phyloP scores from a whole-genome alignment of 2,888 invertebrate species.

The Pomacea canaliculata region DNA sequence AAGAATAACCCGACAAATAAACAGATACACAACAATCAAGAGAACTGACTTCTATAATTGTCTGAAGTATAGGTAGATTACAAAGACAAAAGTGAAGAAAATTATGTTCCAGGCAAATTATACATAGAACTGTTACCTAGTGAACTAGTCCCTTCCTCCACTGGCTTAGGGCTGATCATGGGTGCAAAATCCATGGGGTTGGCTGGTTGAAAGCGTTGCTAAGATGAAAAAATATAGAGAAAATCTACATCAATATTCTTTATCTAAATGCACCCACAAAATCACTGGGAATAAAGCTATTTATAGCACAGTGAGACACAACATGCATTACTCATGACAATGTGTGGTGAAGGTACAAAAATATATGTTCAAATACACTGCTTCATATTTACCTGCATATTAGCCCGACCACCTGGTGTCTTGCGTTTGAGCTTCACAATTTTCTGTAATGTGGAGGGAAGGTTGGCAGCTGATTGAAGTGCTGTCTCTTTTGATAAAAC shows the following conservation, averaged over 20 bases:
- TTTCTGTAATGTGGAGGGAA: conserved; percentile 38
- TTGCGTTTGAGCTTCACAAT: conserved; percentile 44
- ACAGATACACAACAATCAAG: no score
- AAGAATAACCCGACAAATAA: no score
- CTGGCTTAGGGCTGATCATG: conserved; percentile 55
- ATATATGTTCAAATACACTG: no score
- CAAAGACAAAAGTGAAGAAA: no score
- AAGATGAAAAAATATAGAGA: conserved; percentile 34
- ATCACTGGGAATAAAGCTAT: neutral
- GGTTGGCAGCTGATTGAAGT: conserved; percentile 6
- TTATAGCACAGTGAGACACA: no score
- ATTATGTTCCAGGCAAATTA: no score
- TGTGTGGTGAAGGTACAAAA: no score
- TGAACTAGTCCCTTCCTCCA: conserved; percentile 52
- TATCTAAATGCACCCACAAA: neutral
- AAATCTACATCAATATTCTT: neutral
- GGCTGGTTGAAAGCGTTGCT: conserved; percentile 67
- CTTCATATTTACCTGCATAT: conserved; percentile 44
- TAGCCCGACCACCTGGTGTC: conserved; percentile 41
- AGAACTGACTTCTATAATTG: no score
- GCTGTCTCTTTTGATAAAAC: conserved; percentile 24
- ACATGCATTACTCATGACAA: neutral
- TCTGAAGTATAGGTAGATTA: no score
- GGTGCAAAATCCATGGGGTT: conserved; percentile 72
- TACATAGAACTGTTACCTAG: conserved; percentile 24